Base-by-base conservation (phyloP, 2,888 invertebrate genomes). In the Oxytorus armatus region DNA sequence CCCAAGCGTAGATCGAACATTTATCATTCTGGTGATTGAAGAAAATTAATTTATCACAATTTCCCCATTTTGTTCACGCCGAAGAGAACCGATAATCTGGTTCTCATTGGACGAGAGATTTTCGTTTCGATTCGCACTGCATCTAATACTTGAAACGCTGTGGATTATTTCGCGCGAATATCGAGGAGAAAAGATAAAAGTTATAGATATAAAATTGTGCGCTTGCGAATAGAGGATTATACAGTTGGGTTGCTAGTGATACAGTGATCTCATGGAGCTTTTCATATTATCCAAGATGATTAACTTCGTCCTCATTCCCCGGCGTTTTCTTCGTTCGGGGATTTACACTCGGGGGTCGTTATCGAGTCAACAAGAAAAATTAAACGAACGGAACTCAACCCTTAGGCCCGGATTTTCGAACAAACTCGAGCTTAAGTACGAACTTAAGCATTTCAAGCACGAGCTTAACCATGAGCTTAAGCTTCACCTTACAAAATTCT, bases 131-230 rank as follows among this genome's bases (percentile, higher is more conserved):
- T 73, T 73, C 53, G 53, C 11, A 53, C 42, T 33, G 53, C 42
- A 39, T 63, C 33, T 63, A n/a, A 47, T 57, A 47, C 69, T 70
- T 33, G 29, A 18, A 29, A 29, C 44, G 29, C n/a, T n/a, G 8
- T 29, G 44, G 44, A 70, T 70, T 70, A 69, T 69, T 57, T 55
- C 8, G 18, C 21, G 7, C 21, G 7, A 69, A n/a, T n/a, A n/a
- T n/a, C n/a, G 25, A 44, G 55, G 57, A 14, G n/a, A 29, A 11
- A 23, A 44, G 1, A n/a, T 23, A 57, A 11, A 44, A 53, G 29
- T 25, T 42, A 21, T 18, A 0, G 29, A 42, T 25, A 53, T 7
- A 16, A 57, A 57, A 57, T 21, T 11, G 57, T 36, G 36, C 2
- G 11, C 4, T 3, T 3, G 5, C 1, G 18, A 10, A 5, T 33